Evolutionary conservation across 2,888 invertebrate genomes (phyloP).

Genomic region (Tubiluchus corallicola): DNA sequence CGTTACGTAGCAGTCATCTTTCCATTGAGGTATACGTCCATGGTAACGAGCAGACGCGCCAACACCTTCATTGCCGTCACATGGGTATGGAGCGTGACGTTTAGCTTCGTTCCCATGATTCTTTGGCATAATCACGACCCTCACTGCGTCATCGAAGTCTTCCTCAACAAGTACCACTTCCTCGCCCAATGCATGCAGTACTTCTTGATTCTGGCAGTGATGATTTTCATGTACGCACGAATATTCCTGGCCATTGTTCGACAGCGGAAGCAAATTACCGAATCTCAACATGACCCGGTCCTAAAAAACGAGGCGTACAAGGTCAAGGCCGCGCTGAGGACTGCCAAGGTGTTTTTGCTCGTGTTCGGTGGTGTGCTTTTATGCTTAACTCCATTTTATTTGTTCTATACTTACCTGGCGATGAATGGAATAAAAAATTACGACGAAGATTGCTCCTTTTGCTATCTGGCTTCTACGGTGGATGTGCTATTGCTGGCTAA

Average conservation of each 20-base stretch:
- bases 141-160: background rate
- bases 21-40: background rate
- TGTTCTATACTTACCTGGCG: constrained; percentile 1
- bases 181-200: background rate
- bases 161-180: background rate
- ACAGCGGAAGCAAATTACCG: background rate
- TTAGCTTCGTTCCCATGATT: background rate
- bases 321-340: background rate
- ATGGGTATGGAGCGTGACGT: background rate
- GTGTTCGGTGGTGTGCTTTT: background rate
- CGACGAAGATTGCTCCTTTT: background rate
- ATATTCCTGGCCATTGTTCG: background rate
- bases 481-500: background rate
- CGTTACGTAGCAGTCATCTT: background rate
- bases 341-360: background rate
- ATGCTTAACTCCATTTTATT: background rate
- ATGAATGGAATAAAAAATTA: background rate
- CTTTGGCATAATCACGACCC: background rate
- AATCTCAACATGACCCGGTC: background rate
- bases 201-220: background rate
- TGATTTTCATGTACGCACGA: background rate
- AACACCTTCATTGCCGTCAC: background rate
- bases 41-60: background rate
- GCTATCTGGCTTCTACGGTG: background rate
- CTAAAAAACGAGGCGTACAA: background rate